phyloP scores from a whole-genome alignment of 1,140 invertebrate genomes.

The Helicorthomorpha holstii region DNA sequence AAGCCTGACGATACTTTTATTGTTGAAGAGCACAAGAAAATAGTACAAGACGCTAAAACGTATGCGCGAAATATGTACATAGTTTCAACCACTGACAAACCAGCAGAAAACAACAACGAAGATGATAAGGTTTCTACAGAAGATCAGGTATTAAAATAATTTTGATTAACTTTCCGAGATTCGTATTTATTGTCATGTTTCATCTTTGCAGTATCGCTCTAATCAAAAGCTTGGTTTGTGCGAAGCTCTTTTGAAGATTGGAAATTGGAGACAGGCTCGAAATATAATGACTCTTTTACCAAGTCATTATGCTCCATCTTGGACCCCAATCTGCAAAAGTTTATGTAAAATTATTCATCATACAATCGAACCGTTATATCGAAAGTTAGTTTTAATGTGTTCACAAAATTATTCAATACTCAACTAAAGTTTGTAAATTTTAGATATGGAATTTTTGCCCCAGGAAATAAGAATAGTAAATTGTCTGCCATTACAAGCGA shows the following conservation, averaged over 20 bases:
- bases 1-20: constrained; percentile 68
- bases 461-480: constrained; percentile 43
- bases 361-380: constrained; percentile 75
- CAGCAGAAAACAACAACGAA: constrained; percentile 49
- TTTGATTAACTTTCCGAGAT: no score
- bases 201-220: constrained; percentile 39
- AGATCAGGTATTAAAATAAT: neutral
- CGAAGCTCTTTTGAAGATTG: constrained; percentile 70
- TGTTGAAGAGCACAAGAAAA: constrained; percentile 58
- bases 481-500: constrained; percentile 36
- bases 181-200: neutral
- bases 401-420: constrained; percentile 38
- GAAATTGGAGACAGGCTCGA: constrained; percentile 73
- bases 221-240: constrained; percentile 92
- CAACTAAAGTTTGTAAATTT: constrained; percentile 54
- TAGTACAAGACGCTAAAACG: constrained; percentile 66
- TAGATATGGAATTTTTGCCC: no score
- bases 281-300: constrained; percentile 63
- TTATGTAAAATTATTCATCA: constrained; percentile 65
- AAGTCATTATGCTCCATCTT: constrained; percentile 56
- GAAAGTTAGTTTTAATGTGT: constrained; percentile 42
- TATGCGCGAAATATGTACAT: constrained; percentile 71
- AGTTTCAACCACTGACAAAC: constrained; percentile 41
- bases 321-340: constrained; percentile 57
- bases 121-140: constrained; percentile 16